A percentile compares a stretch with the other conserved stretches of the same genome.
These are phyloP conservation scores for Stomorhina lunata DNA, from an alignment of 2,888 invertebrate species.

Conservation along the genomic window DNA sequence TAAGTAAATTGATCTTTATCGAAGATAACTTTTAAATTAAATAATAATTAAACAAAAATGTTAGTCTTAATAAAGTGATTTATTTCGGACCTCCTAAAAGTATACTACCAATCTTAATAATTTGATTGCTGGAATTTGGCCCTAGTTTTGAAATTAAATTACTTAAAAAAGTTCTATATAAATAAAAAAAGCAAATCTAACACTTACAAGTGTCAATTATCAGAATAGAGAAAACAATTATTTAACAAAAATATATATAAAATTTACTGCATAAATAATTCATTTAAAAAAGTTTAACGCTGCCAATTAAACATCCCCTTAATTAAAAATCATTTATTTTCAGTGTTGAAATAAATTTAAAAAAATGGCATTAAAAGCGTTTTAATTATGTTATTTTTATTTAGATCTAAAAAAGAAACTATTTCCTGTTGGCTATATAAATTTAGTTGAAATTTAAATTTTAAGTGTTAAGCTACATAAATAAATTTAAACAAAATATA, in stretches of 20 bases:
- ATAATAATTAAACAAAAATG: too few relatives aligned
- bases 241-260: constrained; percentile 14
- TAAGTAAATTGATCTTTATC: too few relatives aligned
- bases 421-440: constrained; percentile 14
- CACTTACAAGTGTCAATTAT: constrained; percentile 65
- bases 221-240: constrained; percentile 39
- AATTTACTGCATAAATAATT: not conserved
- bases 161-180: not conserved
- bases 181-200: not conserved
- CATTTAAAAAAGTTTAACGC: constrained; percentile 35
- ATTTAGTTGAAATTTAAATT: constrained; percentile 19
- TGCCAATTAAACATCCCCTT: constrained; percentile 31
- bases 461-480: not conserved
- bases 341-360: not conserved
- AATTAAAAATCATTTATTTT: not conserved
- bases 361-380: constrained; percentile 44
- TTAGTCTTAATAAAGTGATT: too few relatives aligned
- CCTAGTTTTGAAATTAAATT: too few relatives aligned
- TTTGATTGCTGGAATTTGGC: too few relatives aligned
- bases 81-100: too few relatives aligned
- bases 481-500: not conserved
- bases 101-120: too few relatives aligned
- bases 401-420: constrained; percentile 2
- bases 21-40: too few relatives aligned
- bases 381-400: constrained; percentile 29